Evolutionary conservation across 2,113 vertebrate genomes (phyloP), one percentile per base, ranked within the genome.

Genomic region (Xiphophorus hellerii): DNA sequence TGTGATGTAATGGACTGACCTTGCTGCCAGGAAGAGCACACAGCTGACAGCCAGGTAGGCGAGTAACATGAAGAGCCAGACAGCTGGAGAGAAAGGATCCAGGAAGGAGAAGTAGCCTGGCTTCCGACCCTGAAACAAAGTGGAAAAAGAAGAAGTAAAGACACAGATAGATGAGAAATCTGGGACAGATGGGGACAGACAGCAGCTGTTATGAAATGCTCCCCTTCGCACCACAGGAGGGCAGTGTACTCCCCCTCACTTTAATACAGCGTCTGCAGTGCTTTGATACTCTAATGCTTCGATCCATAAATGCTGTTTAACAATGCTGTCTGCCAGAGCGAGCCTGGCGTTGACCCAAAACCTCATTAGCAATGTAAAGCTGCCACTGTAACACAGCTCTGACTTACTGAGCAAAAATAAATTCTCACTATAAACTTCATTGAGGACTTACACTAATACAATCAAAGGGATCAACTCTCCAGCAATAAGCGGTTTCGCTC

Each of bases 51-150:
- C 97, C 85, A 98, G 94, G 92, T 98, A 98, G 78, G 96, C 97
- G 2, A 98, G 94, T 81, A 98, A 94, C 97, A 97, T 98, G 94
- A 98, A 98, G 89, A 98, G 96, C 97, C 97, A 98, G 77, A 98
- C 97, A 0, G 97, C 97, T 2, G 97, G 97, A 71, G 97, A 98
- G 94, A 98, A 98, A 82, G 97, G 97, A 87, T 98, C 97, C 74
- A 98, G 93, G 91, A 98, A 98, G 87, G 97, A 98, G 94, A 98
- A 98, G 92, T 98, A 98, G 29, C 97, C 97, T 0, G 97, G 97
- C 90, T 97, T 98, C 73, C 96, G 96, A 69, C 97, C 96, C 97
- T 98, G 90, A 0, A 75, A 69, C 51, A 72, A 27, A 76, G 60
- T 73, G 33, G 73, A 37, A 66, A 29, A 17, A 25, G 62, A 70